Percentiles rank a stretch among this genome's conserved stretches.
Evolutionary conservation across 2,113 vertebrate genomes (phyloP).

Genomic region (Rhegmatorhina hoffmannsi): DNA sequence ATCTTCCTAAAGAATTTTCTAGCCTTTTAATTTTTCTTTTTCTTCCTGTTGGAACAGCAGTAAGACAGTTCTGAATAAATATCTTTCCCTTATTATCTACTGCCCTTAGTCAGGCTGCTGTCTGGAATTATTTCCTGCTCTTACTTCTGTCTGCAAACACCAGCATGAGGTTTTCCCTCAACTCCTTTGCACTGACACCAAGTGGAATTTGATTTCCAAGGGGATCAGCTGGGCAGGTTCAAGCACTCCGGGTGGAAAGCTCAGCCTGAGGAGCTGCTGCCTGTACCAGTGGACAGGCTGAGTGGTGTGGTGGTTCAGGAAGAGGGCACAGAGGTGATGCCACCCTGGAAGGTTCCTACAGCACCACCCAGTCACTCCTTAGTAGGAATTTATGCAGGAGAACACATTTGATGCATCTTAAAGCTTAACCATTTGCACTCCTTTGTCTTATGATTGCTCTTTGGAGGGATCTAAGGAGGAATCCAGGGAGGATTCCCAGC

Average conservation of each 20-base stretch:
- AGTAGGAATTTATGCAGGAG: not conserved
- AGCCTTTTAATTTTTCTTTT: not conserved
- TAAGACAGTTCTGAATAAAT: not conserved
- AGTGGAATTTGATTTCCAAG: not conserved
- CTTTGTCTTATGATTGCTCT: not conserved
- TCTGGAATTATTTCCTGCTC: conserved; percentile 19
- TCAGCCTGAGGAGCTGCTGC: not conserved
- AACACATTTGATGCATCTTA: not conserved
- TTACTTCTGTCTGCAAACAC: not conserved
- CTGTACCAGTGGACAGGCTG: fast-evolving
- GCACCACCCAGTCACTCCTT: not conserved
- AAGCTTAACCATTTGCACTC: not conserved
- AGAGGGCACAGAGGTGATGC: not conserved
- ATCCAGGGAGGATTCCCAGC: not conserved
- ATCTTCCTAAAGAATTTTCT: conserved; percentile 10
- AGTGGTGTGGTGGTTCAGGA: not conserved
- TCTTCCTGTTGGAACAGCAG: not conserved
- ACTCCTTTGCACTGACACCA: not conserved
- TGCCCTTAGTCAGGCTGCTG: not conserved
- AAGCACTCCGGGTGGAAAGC: not conserved
- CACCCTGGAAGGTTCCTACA: not conserved
- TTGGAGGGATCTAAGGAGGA: not conserved
- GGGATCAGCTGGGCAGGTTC: not conserved
- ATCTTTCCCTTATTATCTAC: not conserved
- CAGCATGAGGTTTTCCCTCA: not conserved